These are phyloP conservation scores for Procambarus virginalis DNA, from an alignment of 1,140 invertebrate species.

Conservation along the genomic window DNA sequence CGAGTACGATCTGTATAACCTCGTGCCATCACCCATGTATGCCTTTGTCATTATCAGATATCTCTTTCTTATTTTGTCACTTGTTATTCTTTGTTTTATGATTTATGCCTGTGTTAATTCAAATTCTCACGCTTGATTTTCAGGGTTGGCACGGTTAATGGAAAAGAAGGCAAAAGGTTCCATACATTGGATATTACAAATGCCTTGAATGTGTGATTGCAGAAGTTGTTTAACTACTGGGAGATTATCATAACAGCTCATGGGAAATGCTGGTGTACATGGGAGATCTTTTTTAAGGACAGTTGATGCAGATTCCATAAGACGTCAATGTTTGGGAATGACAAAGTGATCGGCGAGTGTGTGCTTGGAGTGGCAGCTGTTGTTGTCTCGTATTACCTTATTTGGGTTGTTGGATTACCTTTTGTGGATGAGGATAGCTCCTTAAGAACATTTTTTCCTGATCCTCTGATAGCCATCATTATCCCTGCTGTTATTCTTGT, in stretches of 20 bases:
- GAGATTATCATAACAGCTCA: neutral
- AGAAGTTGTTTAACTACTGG: neutral
- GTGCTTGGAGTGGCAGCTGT: conserved; percentile 37
- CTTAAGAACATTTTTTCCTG: conserved; percentile 35
- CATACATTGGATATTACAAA: neutral
- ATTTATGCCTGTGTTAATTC: conserved; percentile 64
- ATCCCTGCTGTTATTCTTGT: conserved; percentile 43
- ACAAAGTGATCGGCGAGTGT: conserved; percentile 47
- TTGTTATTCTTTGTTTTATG: conserved; percentile 59
- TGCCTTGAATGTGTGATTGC: conserved; percentile 12
- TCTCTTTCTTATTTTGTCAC: conserved; percentile 50
- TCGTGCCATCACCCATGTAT: conserved; percentile 58
- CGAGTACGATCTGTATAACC: conserved; percentile 30
- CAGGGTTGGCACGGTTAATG: conserved; percentile 49
- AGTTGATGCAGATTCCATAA: neutral
- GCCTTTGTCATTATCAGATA: conserved; percentile 49
- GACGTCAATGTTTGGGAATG: conserved; percentile 47
- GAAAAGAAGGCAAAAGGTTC: neutral
- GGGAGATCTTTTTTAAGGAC: neutral
- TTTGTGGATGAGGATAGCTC: conserved; percentile 50
- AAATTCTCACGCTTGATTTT: conserved; percentile 52
- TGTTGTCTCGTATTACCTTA: conserved; percentile 43
- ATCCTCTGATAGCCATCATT: conserved; percentile 41
- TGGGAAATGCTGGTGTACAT: neutral
- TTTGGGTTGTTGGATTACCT: conserved; percentile 50